phyloP scores from a whole-genome alignment of 2,113 vertebrate genomes.

The Neogale vison region DNA sequence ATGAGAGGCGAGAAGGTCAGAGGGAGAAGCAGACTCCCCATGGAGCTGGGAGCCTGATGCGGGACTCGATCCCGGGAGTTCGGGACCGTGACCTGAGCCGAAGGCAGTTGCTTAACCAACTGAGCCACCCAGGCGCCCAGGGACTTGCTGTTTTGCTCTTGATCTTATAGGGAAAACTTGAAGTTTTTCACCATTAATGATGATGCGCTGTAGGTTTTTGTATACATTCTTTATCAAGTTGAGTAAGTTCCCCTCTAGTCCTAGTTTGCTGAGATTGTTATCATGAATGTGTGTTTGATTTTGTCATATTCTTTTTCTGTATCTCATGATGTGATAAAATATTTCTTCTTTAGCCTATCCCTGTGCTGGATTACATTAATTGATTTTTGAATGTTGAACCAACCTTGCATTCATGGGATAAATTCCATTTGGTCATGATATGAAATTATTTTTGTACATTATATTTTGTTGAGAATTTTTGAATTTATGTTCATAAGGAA shows the following conservation, averaged over 20 bases:
- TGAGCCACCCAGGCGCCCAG: no score
- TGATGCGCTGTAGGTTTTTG: background rate
- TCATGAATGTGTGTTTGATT: background rate
- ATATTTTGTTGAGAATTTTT: background rate
- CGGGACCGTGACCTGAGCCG: no score
- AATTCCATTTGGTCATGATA: background rate
- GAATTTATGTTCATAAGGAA: background rate
- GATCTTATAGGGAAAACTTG: background rate
- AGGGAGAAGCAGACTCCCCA: no score
- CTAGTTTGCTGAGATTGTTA: background rate
- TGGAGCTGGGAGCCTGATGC: no score
- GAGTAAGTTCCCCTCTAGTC: background rate
- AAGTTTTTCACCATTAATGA: background rate
- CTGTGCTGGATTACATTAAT: background rate
- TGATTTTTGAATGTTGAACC: background rate
- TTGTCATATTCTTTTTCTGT: background rate
- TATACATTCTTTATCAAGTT: background rate
- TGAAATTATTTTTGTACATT: background rate
- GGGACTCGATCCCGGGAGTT: no score
- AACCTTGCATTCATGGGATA: background rate
- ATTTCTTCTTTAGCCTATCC: background rate
- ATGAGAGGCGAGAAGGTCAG: no score
- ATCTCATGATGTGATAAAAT: background rate
- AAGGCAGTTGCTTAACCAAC: no score
- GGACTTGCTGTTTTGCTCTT: background rate